Conservation (phyloP, 1,140 invertebrate species). For the Pogonus chalceus region DNA sequence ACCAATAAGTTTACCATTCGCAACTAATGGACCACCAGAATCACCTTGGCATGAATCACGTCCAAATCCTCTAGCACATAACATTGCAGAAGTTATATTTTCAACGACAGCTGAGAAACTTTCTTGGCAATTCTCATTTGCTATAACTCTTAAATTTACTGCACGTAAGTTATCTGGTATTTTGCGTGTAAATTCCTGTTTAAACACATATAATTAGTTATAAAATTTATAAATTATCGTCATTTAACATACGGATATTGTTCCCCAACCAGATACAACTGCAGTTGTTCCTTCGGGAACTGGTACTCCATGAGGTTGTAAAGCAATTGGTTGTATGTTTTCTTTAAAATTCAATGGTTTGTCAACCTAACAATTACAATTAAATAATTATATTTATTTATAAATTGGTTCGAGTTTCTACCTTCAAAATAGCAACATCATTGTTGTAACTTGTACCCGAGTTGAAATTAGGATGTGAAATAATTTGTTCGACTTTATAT, state of each 20-base stretch:
- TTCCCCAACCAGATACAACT: constrained; percentile 14
- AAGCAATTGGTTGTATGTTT: too few relatives aligned
- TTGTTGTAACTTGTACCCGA: not conserved
- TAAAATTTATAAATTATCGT: too few relatives aligned
- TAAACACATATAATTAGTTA: too few relatives aligned
- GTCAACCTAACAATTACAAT: too few relatives aligned
- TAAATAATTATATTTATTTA: too few relatives aligned
- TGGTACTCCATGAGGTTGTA: not conserved
- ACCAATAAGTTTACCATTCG: constrained; percentile 38
- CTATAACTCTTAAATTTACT: not conserved
- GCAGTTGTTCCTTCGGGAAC: constrained; percentile 18
- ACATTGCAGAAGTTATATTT: not conserved
- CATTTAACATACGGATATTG: too few relatives aligned
- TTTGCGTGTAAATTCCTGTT: not conserved
- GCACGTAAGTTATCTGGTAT: not conserved
- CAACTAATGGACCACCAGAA: constrained; percentile 35
- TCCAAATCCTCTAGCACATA: not conserved
- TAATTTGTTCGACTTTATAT: not conserved
- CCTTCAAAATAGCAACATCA: not conserved
- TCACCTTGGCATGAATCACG: constrained; percentile 33
- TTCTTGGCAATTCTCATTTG: not conserved
- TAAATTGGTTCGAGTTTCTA: too few relatives aligned
- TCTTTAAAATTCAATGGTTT: too few relatives aligned
- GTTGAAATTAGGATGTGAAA: not conserved
- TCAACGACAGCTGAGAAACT: not conserved